Conservation (phyloP, 2,888 invertebrate genomes). For the Oxystoma pomonae region DNA sequence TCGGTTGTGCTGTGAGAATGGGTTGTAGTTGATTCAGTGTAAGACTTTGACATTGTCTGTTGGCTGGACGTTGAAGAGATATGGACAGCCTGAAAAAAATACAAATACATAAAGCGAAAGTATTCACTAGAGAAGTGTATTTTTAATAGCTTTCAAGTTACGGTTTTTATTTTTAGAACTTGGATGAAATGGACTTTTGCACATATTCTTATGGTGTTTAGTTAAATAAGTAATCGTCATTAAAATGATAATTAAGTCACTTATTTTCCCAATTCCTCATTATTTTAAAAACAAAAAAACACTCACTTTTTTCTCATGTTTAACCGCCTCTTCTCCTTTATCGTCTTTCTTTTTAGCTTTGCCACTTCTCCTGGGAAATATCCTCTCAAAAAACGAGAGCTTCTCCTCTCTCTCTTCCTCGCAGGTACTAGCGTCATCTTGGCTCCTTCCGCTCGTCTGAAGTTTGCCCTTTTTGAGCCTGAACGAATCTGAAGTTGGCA, state of each 20-base stretch:
- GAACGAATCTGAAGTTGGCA: slow-evolving; percentile 45
- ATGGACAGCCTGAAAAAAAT: slow-evolving; percentile 12
- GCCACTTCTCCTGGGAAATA: slow-evolving; percentile 66
- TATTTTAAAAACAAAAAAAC: too few species aligned
- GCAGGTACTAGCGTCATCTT: slow-evolving; percentile 38
- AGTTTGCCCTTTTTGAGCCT: slow-evolving; percentile 50
- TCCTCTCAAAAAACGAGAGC: slow-evolving; percentile 61
- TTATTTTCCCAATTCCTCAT: too few species aligned
- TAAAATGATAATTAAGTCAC: too few species aligned
- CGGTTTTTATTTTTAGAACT: too few species aligned
- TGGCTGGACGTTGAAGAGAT: slow-evolving; percentile 8
- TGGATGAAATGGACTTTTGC: too few species aligned
- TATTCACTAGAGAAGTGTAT: too few species aligned
- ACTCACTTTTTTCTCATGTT: slow-evolving; percentile 44
- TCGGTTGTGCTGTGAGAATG: slow-evolving; percentile 18
- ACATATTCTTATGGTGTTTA: too few species aligned
- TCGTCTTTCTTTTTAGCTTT: slow-evolving; percentile 62
- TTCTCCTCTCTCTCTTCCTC: slow-evolving; percentile 47
- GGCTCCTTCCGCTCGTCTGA: slow-evolving; percentile 45
- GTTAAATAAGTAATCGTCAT: too few species aligned
- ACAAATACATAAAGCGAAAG: too few species aligned
- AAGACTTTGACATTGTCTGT: slow-evolving; percentile 8
- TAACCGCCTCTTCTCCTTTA: slow-evolving; percentile 21
- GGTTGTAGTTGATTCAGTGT: slow-evolving; percentile 16
- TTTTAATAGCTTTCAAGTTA: too few species aligned